These are phyloP conservation scores for Agonopterix arenella DNA, from an alignment of 2,888 invertebrate genomes.

Conservation along the genomic window DNA sequence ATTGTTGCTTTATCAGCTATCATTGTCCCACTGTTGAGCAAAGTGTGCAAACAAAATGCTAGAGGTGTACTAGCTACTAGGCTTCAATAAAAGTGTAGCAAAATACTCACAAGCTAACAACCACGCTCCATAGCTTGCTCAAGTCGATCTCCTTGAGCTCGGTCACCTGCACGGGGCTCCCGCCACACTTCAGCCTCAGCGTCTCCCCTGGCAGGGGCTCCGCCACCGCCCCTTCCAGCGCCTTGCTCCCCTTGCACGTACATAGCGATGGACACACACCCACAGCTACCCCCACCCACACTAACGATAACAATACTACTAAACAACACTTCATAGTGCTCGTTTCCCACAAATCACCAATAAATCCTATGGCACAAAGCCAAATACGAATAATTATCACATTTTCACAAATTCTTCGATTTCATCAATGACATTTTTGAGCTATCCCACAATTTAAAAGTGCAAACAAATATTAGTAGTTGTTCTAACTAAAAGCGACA, in stretches of 20 bases:
- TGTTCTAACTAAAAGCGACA: slow-evolving; percentile 20
- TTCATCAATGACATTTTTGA: slow-evolving; percentile 35
- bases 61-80: no score
- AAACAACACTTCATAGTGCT: slow-evolving; percentile 51
- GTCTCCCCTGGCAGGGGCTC: slow-evolving; percentile 76
- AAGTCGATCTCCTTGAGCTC: slow-evolving; percentile 80
- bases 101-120: slow-evolving; percentile 81
- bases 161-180: slow-evolving; percentile 74
- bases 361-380: slow-evolving; percentile 68
- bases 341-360: slow-evolving; percentile 50
- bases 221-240: slow-evolving; percentile 62
- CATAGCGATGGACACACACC: slow-evolving; percentile 70
- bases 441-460: slow-evolving; percentile 13
- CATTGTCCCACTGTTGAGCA: no score
- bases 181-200: slow-evolving; percentile 79
- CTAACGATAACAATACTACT: slow-evolving; percentile 39
- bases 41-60: no score
- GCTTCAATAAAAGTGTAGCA: not conserved
- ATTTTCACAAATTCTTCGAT: slow-evolving; percentile 60
- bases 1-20: no score
- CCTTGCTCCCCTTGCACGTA: slow-evolving; percentile 75
- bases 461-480: slow-evolving; percentile 15
- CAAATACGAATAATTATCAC: slow-evolving; percentile 66
- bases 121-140: slow-evolving; percentile 75
- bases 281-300: slow-evolving; percentile 33